Conservation (phyloP, 1,140 invertebrate genomes). For the Lithobius niger region DNA sequence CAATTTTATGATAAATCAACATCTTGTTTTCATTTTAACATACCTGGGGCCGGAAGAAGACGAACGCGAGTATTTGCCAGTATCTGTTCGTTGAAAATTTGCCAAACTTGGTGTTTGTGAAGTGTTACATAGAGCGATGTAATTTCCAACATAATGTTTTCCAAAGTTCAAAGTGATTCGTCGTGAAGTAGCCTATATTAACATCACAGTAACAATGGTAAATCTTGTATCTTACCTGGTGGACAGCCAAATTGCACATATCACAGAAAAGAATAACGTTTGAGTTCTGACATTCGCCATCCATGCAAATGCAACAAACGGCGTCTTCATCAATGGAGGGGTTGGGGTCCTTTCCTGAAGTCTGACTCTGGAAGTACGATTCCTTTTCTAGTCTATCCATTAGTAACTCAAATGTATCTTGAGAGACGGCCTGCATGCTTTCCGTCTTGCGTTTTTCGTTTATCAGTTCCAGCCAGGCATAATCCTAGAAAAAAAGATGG, state of each 20-base stretch:
- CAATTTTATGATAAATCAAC: too few relatives aligned
- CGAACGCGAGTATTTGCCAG: too few relatives aligned
- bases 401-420: slow-evolving; percentile 78
- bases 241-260: slow-evolving; percentile 98
- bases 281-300: slow-evolving; percentile 91
- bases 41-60: too few relatives aligned
- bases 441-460: slow-evolving; percentile 61
- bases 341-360: slow-evolving; percentile 29
- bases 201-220: too few relatives aligned
- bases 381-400: slow-evolving; percentile 97
- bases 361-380: slow-evolving; percentile 82
- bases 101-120: too few relatives aligned
- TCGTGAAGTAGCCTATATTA: too few relatives aligned
- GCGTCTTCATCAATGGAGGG: slow-evolving; percentile 89
- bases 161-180: too few relatives aligned
- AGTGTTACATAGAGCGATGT: too few relatives aligned
- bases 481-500: too few relatives aligned
- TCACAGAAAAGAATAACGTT: slow-evolving; percentile 97
- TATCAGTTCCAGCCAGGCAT: slow-evolving; percentile 76
- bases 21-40: too few relatives aligned
- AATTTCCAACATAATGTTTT: too few relatives aligned
- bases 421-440: slow-evolving; percentile 51
- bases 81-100: too few relatives aligned
- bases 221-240: slow-evolving; percentile 66
- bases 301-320: slow-evolving; percentile 82